Evolutionary conservation across 2,888 invertebrate species (phyloP).

Genomic region (Pterostichus madidus): DNA sequence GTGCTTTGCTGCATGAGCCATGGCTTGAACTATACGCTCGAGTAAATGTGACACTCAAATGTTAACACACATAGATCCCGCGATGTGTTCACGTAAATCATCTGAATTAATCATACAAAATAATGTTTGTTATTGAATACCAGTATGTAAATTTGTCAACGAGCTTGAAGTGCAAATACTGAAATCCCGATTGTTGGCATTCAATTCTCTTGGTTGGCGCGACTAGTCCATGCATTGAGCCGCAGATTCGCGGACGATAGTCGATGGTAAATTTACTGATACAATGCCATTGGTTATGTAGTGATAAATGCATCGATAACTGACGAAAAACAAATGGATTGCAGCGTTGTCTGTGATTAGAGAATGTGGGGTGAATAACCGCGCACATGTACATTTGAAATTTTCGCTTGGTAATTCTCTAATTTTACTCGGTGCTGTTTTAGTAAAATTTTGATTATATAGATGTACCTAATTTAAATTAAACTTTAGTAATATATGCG

Average conservation of each 20-base stretch:
- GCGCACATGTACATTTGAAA: not conserved
- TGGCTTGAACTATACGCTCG: not conserved
- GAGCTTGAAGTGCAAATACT: conserved; percentile 46
- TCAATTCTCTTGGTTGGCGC: conserved; percentile 42
- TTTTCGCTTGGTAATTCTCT: too few relatives aligned
- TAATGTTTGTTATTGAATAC: conserved; percentile 54
- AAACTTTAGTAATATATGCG: too few relatives aligned
- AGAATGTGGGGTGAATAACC: conserved; percentile 41
- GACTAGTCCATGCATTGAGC: conserved; percentile 25
- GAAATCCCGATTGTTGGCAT: conserved; percentile 51
- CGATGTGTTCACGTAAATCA: conserved; percentile 31
- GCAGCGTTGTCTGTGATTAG: conserved; percentile 29
- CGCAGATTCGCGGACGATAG: conserved; percentile 6
- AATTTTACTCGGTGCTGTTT: too few relatives aligned
- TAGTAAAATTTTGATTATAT: too few relatives aligned
- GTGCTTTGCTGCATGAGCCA: not conserved
- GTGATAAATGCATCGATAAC: conserved; percentile 46
- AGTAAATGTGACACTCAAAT: conserved; percentile 30
- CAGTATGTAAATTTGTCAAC: conserved; percentile 50
- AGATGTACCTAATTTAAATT: too few relatives aligned
- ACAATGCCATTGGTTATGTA: conserved; percentile 45
- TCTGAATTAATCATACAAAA: conserved; percentile 52
- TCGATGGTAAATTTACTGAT: conserved; percentile 29
- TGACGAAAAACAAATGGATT: conserved; percentile 50
- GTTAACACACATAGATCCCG: conserved; percentile 35